phyloP scores from a whole-genome alignment of 1,140 invertebrate genomes.

The Aphelinus certus region DNA sequence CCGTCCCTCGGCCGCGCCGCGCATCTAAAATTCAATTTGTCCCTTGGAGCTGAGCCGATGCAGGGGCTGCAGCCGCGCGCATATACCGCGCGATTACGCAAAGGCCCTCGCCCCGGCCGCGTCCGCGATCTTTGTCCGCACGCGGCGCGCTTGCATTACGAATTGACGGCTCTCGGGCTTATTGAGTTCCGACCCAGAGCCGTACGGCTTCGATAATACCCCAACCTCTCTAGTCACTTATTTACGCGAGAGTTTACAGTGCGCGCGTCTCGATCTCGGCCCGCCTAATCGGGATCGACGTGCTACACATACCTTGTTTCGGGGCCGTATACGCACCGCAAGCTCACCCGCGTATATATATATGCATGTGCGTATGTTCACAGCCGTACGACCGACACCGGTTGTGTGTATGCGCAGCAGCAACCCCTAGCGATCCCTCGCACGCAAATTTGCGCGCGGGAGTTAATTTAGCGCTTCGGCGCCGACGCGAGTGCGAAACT shows the following conservation, averaged over 20 bases:
- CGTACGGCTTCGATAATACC: slow-evolving; percentile 56
- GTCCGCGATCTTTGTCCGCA: slow-evolving; percentile 41
- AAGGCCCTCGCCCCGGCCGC: slow-evolving; percentile 49
- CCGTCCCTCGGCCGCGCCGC: slow-evolving; percentile 53
- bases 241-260: slow-evolving; percentile 52
- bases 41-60: slow-evolving; percentile 52
- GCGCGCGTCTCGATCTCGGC: neutral
- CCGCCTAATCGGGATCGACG: slow-evolving; percentile 61
- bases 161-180: slow-evolving; percentile 63
- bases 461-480: too few relatives aligned
- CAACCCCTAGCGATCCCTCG: slow-evolving; percentile 9
- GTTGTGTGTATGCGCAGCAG: slow-evolving; percentile 62
- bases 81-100: slow-evolving; percentile 33
- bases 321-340: too few relatives aligned
- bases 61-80: slow-evolving; percentile 39
- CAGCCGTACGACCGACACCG: slow-evolving; percentile 53
- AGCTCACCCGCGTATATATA: neutral
- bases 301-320: neutral
- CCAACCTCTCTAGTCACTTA: slow-evolving; percentile 58
- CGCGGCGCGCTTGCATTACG: slow-evolving; percentile 56
- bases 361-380: neutral
- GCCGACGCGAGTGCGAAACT: too few relatives aligned
- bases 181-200: slow-evolving; percentile 62
- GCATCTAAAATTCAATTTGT: slow-evolving; percentile 68
- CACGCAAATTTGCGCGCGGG: too few relatives aligned